Evolutionary conservation across 1,140 invertebrate genomes (phyloP).

Genomic region (Trinorchestia longiramus): DNA sequence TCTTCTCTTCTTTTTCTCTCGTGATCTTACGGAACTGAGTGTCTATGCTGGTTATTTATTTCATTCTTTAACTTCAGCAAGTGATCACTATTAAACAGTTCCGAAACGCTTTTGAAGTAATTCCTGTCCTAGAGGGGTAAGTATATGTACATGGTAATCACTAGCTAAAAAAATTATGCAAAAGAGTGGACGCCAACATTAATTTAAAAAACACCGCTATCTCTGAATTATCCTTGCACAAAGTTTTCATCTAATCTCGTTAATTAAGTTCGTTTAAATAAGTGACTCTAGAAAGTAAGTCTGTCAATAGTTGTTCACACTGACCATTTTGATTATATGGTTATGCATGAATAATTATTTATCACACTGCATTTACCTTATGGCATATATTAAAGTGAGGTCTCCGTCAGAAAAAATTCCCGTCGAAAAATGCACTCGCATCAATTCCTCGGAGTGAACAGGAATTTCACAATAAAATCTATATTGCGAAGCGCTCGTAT

Average conservation of each 20-base stretch:
- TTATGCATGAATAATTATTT: neutral
- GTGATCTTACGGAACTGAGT: too few species aligned
- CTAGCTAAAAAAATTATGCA: neutral
- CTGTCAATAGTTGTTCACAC: neutral
- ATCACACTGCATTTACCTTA: neutral
- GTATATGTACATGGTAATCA: neutral
- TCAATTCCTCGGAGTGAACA: neutral
- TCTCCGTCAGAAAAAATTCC: neutral
- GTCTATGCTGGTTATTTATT: too few species aligned
- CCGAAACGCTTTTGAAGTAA: too few species aligned
- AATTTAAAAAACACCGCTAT: neutral
- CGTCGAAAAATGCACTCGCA: neutral
- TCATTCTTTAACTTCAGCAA: too few species aligned
- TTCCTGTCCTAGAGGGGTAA: too few species aligned
- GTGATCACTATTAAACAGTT: too few species aligned
- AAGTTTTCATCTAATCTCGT: neutral
- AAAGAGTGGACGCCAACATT: too few species aligned
- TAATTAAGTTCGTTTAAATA: neutral
- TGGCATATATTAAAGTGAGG: neutral
- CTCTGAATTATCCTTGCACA: too few species aligned
- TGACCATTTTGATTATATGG: neutral
- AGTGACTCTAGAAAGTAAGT: neutral
- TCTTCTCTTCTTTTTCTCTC: too few species aligned
- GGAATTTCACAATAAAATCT: neutral
- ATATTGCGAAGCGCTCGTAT: neutral